Evolutionary conservation across 2,113 vertebrate species (phyloP).

Genomic region (Aegotheles bennettii): DNA sequence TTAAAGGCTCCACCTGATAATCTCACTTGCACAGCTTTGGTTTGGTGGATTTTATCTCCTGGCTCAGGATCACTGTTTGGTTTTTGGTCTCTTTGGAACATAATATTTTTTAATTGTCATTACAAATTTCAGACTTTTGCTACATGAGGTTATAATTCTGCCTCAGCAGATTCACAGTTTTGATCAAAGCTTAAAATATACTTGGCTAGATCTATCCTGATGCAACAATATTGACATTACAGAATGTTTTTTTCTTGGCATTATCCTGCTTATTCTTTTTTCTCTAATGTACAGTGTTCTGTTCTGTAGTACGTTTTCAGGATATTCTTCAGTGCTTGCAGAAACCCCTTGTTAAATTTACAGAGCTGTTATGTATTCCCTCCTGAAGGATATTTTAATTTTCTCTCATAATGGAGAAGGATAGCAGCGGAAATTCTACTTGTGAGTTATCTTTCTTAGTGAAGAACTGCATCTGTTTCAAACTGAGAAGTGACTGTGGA

Average conservation of each 20-base stretch:
- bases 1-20: not conserved
- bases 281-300: slow-evolving; percentile 13
- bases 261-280: slow-evolving; percentile 29
- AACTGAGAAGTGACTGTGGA: slow-evolving; percentile 32
- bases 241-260: slow-evolving; percentile 40
- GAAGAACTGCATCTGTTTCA: slow-evolving; percentile 69
- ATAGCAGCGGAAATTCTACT: slow-evolving; percentile 59
- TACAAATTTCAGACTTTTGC: slow-evolving; percentile 41
- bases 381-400: slow-evolving; percentile 60
- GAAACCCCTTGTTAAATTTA: slow-evolving; percentile 25
- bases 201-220: slow-evolving; percentile 39
- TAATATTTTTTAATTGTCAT: slow-evolving; percentile 43
- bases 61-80: not conserved
- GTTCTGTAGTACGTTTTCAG: not conserved
- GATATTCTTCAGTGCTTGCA: slow-evolving; percentile 17
- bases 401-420: slow-evolving; percentile 56
- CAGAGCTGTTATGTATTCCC: slow-evolving; percentile 17
- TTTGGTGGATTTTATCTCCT: slow-evolving; percentile 4
- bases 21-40: not conserved
- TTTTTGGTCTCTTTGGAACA: not conserved
- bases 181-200: slow-evolving; percentile 60
- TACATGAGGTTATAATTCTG: slow-evolving; percentile 42
- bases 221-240: slow-evolving; percentile 49
- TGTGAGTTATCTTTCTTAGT: slow-evolving; percentile 49
- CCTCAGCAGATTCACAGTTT: slow-evolving; percentile 47